Conservation (phyloP, 2,888 invertebrate species). For the Eudasyphora cyanicolor region DNA sequence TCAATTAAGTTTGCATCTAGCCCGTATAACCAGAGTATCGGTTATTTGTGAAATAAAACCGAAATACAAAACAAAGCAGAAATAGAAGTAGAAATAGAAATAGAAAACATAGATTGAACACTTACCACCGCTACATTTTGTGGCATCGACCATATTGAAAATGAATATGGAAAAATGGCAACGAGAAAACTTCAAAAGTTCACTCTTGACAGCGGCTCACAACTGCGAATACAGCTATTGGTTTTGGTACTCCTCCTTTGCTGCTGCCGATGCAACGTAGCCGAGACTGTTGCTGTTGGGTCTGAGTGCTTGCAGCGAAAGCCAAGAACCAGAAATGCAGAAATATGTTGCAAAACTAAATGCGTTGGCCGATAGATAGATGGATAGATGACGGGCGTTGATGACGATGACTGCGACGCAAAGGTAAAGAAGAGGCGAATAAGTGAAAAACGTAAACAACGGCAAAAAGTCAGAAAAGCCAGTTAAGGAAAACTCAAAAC, state of each 20-base stretch:
- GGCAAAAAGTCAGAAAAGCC: background rate
- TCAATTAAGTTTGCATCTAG: no score
- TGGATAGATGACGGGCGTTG: background rate
- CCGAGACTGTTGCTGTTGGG: slow-evolving; percentile 2
- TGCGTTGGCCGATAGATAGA: background rate
- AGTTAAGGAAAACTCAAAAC: background rate
- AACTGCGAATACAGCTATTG: background rate
- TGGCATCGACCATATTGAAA: slow-evolving; percentile 55
- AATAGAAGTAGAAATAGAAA: background rate
- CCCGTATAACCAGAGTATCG: no score
- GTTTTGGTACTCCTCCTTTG: background rate
- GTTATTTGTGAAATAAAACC: no score
- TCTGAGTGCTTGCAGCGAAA: slow-evolving; percentile 15
- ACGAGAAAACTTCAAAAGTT: slow-evolving; percentile 1
- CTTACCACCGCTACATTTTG: slow-evolving; percentile 61
- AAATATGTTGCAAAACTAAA: background rate
- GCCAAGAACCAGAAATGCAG: slow-evolving; percentile 41
- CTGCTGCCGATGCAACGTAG: background rate
- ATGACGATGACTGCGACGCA: background rate
- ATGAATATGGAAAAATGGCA: slow-evolving; percentile 20
- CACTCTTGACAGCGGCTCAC: background rate
- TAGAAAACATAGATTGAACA: background rate
- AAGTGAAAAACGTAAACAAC: background rate
- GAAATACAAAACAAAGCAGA: no score
- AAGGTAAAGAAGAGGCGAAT: background rate